Conservation (phyloP, 2,797 vertebrate species). For the Smutsia gigantea region DNA sequence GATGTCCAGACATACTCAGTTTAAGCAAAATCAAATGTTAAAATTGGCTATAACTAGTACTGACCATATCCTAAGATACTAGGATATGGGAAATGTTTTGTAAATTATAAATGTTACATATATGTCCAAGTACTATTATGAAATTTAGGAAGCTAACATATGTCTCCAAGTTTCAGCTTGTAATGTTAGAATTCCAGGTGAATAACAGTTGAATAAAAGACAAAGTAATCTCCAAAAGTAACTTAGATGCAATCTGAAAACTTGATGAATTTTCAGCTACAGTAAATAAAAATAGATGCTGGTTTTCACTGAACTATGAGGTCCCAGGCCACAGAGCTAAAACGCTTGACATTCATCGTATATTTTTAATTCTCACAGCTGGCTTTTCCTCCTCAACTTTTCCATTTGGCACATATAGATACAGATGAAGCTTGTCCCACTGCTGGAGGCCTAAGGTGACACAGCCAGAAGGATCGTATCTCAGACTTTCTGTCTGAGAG, state of each 20-base stretch:
- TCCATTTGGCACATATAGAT: not conserved
- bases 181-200: not conserved
- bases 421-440: not conserved
- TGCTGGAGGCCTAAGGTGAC: not conserved
- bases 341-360: not conserved
- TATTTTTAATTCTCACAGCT: not conserved
- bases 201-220: conserved; percentile 8
- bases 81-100: not conserved
- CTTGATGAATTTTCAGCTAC: not conserved
- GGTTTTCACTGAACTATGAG: not conserved
- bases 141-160: not conserved
- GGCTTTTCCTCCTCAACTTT: not conserved
- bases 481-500: not conserved
- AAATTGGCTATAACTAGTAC: not conserved
- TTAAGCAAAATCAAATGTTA: conserved; percentile 42
- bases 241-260: conserved; percentile 1
- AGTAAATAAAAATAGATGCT: not conserved
- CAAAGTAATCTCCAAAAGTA: conserved; percentile 10
- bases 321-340: not conserved
- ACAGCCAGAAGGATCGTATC: not conserved
- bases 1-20: not conserved
- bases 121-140: not conserved
- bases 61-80: not conserved
- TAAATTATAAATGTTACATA: not conserved
- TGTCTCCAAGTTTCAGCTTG: not conserved